Base-by-base conservation (phyloP, 2,113 vertebrate genomes). In the Paracanthobrama guichenoti region DNA sequence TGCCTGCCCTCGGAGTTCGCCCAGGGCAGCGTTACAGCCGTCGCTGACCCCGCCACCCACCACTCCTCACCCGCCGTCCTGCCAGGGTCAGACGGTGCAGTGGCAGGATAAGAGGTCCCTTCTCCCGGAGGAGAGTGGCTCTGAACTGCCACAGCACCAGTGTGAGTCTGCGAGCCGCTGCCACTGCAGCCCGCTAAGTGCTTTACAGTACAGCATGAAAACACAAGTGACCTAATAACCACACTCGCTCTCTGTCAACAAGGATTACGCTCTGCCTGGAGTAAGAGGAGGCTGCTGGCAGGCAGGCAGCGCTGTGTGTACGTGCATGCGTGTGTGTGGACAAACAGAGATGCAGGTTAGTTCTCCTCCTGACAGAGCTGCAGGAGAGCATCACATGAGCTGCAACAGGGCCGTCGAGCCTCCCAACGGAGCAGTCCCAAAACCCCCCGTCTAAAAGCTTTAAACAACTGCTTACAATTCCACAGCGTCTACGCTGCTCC, bases 171-270 rank as follows among this genome's bases (percentile, higher is more conserved):
- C 6, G 28, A 60, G 64, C 59, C 69, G 79, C 87, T 87, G 77
- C 79, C 76, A 88, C 66, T 75, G 82, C 86, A 80, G 89, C 82
- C 71, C 78, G 85, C 77, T 75, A 69, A 89, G 89, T 88, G 87
- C 86, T 88, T 91, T 91, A 91, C 89, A 91, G 91, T 88, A 89
- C 91, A 88, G 88, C 88, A 88, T 79, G 90, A 89, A 89, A 82
- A 87, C 90, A 83, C 91, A 92, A 92, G 90, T 91, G 92, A 93
- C 91, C 90, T 91, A 90, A 93, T 93, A 91, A 84, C 89, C 87
- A 88, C 90, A 92, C 92, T 93, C 90, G 89, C 90, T 92, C 91
- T 92, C 90, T 93, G 93, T 93, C 93, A 93, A 92, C 92, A 91
- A 87, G 92, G 91, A 93, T 93, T 94, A 93, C 88, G 62, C 84